Percentiles rank a stretch among this genome's conserved stretches.
phyloP scores from a whole-genome alignment of 2,797 vertebrate species.

The Mastacembelus armatus region DNA sequence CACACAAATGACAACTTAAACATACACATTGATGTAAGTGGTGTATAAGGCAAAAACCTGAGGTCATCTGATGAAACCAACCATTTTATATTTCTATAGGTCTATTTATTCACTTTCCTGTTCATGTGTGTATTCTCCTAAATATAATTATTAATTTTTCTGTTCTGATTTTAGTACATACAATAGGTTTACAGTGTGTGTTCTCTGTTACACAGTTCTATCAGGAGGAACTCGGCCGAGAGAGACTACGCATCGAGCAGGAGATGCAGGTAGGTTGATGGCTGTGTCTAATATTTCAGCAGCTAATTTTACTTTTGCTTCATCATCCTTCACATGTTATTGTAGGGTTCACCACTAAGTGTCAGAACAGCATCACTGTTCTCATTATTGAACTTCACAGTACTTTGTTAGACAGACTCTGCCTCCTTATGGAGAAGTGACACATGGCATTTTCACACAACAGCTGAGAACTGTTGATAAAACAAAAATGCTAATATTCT shows the following conservation, averaged over 20 bases:
- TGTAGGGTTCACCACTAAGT: conserved; percentile 47
- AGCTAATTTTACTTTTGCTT: not conserved
- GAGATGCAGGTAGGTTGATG: conserved; percentile 84
- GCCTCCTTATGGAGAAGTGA: conserved; percentile 49
- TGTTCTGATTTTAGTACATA: not conserved
- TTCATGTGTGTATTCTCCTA: not conserved
- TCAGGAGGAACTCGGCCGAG: conserved; percentile 84
- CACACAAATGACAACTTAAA: conserved; percentile 20
- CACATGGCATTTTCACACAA: conserved; percentile 24
- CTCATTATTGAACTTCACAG: not conserved
- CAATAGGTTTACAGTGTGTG: conserved; percentile 18
- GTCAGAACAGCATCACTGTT: conserved; percentile 51
- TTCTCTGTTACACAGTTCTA: conserved; percentile 77
- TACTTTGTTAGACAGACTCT: conserved; percentile 35
- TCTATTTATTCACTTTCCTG: not conserved
- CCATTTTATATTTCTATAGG: not conserved
- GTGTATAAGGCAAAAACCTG: too few species aligned
- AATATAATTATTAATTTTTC: not conserved
- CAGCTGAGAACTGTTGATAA: not conserved
- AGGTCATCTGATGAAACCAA: not conserved
- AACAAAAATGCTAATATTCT: not conserved
- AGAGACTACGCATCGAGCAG: conserved; percentile 85
- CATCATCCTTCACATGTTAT: conserved; percentile 15
- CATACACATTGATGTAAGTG: conserved; percentile 16
- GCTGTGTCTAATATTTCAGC: not conserved